phyloP scores from a whole-genome alignment of 2,888 invertebrate genomes.

The Pterostichus niger region DNA sequence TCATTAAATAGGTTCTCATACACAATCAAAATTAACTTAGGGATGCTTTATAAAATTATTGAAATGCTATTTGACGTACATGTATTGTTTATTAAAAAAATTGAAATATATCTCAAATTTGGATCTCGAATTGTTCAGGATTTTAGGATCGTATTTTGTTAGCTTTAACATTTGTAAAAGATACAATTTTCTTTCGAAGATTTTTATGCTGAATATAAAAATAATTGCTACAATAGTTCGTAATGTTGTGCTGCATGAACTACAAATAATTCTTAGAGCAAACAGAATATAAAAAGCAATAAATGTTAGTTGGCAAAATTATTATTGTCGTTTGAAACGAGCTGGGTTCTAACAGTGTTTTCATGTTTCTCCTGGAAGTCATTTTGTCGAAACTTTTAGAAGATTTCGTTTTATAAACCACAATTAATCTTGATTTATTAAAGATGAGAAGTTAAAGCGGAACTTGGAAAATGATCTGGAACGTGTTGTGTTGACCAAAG shows the following conservation, averaged over 20 bases:
- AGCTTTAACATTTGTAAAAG: no score
- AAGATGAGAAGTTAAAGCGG: constrained; percentile 64
- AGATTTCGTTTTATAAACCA: constrained; percentile 67
- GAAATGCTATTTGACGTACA: no score
- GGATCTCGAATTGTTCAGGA: no score
- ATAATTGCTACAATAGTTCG: not conserved
- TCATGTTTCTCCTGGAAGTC: constrained; percentile 64
- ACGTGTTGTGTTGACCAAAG: constrained; percentile 64
- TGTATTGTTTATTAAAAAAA: no score
- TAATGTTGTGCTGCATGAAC: constrained; percentile 1
- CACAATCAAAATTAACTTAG: no score
- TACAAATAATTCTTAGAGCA: not conserved
- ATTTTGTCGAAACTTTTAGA: constrained; percentile 64
- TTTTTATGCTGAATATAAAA: not conserved
- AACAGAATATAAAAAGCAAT: constrained; percentile 56
- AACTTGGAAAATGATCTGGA: constrained; percentile 66
- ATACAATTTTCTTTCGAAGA: no score
- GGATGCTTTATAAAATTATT: no score
- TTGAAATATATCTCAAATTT: no score
- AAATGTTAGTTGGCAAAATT: constrained; percentile 54
- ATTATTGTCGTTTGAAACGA: constrained; percentile 50
- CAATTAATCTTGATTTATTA: constrained; percentile 67
- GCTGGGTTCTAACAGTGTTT: constrained; percentile 59
- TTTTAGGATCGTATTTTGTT: no score
- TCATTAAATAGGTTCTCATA: no score